Evolutionary conservation across 2,113 vertebrate genomes (phyloP).

Genomic region (Leptobrachium leishanense): DNA sequence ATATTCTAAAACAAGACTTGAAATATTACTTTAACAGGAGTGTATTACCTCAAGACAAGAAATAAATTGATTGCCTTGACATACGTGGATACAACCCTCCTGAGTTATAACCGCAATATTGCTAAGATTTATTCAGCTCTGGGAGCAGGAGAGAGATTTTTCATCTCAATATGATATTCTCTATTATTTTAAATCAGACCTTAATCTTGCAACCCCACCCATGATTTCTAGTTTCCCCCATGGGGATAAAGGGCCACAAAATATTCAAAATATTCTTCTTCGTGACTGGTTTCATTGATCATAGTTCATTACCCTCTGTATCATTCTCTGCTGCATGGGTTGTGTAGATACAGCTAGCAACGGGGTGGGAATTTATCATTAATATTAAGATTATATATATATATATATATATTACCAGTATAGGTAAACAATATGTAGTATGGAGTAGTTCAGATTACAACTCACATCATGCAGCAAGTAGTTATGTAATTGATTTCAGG

Average conservation of each 20-base stretch:
- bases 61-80: constrained; percentile 46
- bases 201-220: constrained; percentile 21
- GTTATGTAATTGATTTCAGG: too few species aligned
- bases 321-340: background rate
- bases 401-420: too few species aligned
- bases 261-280: constrained; percentile 18
- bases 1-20: constrained; percentile 45
- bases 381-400: too few species aligned
- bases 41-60: constrained; percentile 44
- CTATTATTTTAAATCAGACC: constrained; percentile 38
- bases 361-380: too few species aligned
- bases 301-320: background rate
- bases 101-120: constrained; percentile 44
- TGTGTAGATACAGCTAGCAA: too few species aligned
- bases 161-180: constrained; percentile 19
- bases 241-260: background rate
- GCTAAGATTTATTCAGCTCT: constrained; percentile 39
- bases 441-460: too few species aligned
- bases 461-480: too few species aligned
- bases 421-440: too few species aligned
- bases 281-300: constrained; percentile 4
- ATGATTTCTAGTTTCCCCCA: constrained; percentile 4
- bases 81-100: constrained; percentile 38
- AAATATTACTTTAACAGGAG: constrained; percentile 42
- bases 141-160: constrained; percentile 13